Evolutionary conservation across 2,797 vertebrate genomes (phyloP).

Genomic region (Schizothorax lantsangensis): DNA sequence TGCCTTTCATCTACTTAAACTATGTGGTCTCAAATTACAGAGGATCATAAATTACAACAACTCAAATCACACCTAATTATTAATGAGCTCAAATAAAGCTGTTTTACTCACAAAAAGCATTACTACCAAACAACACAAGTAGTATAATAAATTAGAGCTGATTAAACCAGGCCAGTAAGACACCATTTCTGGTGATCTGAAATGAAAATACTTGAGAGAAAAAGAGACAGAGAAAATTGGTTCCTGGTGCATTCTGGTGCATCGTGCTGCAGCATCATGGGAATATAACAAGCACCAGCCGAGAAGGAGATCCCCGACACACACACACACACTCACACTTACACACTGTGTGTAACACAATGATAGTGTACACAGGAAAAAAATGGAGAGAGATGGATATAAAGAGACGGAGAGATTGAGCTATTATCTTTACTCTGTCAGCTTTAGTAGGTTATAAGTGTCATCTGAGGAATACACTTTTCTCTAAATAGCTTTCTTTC

Average conservation of each 20-base stretch:
- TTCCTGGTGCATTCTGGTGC: conserved; percentile 76
- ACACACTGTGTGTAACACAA: not conserved
- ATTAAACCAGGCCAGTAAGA: conserved; percentile 46
- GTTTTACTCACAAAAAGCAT: not conserved
- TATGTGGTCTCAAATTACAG: not conserved
- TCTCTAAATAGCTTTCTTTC: not conserved
- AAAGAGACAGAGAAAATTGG: conserved; percentile 42
- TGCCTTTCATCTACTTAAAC: conserved; percentile 2
- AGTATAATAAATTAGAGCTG: conserved; percentile 57
- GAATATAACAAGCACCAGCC: conserved; percentile 69
- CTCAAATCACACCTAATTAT: not conserved
- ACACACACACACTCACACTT: not conserved
- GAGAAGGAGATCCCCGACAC: conserved; percentile 63
- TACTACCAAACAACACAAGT: conserved; percentile 37
- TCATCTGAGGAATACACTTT: not conserved
- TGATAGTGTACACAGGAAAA: not conserved
- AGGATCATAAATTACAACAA: conserved; percentile 2
- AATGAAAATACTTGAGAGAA: conserved; percentile 39
- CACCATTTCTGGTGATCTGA: conserved; percentile 41
- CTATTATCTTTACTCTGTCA: not conserved
- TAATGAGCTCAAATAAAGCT: conserved; percentile 15
- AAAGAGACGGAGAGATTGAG: not conserved
- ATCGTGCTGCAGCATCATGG: conserved; percentile 78
- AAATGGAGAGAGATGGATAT: not conserved
- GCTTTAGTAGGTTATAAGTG: not conserved